Conservation (phyloP, 2,113 vertebrate genomes). For the Misgurnus mizolepis region DNA sequence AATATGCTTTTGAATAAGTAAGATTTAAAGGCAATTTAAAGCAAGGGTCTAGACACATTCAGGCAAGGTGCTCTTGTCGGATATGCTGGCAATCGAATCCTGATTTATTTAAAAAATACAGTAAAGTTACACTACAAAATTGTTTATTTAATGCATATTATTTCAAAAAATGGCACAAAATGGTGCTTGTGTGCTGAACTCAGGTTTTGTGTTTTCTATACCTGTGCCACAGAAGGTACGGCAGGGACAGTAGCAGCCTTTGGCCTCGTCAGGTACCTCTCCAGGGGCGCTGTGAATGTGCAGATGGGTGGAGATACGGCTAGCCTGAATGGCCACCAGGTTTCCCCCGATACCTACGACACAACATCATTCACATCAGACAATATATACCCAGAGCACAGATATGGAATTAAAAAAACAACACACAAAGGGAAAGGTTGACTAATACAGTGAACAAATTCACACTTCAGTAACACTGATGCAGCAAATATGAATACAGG, state of each 20-base stretch:
- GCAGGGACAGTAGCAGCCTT: constrained; percentile 89
- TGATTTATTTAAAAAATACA: too few species aligned
- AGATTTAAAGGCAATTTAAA: too few species aligned
- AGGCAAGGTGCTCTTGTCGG: too few species aligned
- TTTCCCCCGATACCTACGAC: constrained; percentile 93
- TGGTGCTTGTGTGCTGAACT: too few species aligned
- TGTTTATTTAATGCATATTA: too few species aligned
- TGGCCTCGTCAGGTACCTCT: constrained; percentile 88
- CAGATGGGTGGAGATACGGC: constrained; percentile 95
- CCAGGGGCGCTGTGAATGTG: constrained; percentile 90
- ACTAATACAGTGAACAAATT: not conserved
- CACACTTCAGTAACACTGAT: not conserved
- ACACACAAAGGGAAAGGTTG: not conserved
- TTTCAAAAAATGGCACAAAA: too few species aligned
- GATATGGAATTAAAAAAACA: not conserved
- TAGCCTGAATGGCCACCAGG: constrained; percentile 96
- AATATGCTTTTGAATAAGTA: not conserved
- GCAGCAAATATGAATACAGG: not conserved
- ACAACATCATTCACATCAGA: not conserved
- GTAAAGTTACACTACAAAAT: too few species aligned
- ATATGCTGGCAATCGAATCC: too few species aligned
- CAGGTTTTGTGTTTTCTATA: constrained; percentile 49
- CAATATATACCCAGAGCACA: constrained; percentile 5
- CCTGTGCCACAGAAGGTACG: constrained; percentile 91
- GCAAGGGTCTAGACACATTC: too few species aligned